phyloP scores from a whole-genome alignment of 2,113 vertebrate species.

The Steatornis caripensis region DNA sequence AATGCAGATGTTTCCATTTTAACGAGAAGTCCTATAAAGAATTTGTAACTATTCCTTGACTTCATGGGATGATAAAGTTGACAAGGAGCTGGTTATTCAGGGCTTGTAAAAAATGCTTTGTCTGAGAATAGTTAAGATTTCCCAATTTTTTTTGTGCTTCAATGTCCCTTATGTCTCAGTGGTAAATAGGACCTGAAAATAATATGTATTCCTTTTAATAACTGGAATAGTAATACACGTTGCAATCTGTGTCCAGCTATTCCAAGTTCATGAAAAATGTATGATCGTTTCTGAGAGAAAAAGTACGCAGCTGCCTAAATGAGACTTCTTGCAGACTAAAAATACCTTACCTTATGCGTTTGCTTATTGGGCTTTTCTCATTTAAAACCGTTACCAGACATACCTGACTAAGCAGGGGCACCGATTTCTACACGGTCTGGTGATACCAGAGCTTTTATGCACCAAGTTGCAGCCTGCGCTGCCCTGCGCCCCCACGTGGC shows the following conservation, averaged over 20 bases:
- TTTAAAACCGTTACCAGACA: constrained; percentile 29
- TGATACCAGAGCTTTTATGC: background rate
- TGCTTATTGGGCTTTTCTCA: background rate
- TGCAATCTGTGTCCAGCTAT: background rate
- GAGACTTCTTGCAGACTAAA: constrained; percentile 7
- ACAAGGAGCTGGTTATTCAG: constrained; percentile 19
- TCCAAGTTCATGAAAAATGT: background rate
- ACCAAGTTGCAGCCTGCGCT: background rate
- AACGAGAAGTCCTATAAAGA: background rate
- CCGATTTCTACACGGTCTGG: constrained; percentile 18
- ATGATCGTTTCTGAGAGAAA: background rate
- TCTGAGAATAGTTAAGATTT: background rate
- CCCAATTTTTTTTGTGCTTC: background rate
- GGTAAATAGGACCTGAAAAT: background rate
- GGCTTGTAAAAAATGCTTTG: constrained; percentile 44
- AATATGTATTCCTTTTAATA: background rate
- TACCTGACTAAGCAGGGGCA: constrained; percentile 20
- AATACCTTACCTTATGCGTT: background rate
- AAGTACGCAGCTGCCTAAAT: background rate
- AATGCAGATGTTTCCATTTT: background rate
- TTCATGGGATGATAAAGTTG: background rate
- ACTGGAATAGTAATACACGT: background rate
- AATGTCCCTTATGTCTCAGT: background rate
- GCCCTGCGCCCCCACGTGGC: background rate
- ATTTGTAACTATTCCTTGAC: background rate